These are phyloP conservation scores for Mesoligia furuncula DNA, from an alignment of 2,888 invertebrate genomes.

Conservation along the genomic window DNA sequence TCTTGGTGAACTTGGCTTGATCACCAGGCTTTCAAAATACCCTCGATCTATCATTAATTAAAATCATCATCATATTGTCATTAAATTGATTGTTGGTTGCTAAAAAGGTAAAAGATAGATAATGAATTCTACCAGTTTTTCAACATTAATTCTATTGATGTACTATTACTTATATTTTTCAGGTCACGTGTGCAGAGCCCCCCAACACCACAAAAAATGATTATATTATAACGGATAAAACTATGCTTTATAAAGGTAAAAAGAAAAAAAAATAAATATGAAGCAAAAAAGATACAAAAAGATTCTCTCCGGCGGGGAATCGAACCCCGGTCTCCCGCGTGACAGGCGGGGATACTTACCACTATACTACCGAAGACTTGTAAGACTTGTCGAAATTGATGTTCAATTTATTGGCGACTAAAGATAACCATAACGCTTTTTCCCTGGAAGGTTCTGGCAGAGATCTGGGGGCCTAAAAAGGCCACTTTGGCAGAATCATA, in stretches of 20 bases:
- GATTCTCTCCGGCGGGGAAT: conserved; percentile 88
- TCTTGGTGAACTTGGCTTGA: neutral
- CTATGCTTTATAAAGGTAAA: too few species aligned
- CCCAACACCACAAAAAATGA: neutral
- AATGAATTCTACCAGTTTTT: neutral
- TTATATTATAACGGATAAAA: neutral
- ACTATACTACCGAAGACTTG: conserved; percentile 89
- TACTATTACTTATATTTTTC: neutral
- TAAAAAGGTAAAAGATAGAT: neutral
- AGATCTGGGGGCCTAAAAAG: too few species aligned
- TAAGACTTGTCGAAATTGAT: neutral
- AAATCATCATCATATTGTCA: neutral
- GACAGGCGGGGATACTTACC: conserved; percentile 91
- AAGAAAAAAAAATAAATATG: too few species aligned
- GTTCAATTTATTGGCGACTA: neutral
- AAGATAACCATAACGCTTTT: neutral
- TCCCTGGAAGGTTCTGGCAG: neutral
- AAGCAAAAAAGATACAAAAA: conserved; percentile 59
- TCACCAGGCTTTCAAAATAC: neutral
- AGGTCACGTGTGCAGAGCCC: neutral
- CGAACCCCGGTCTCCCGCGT: conserved; percentile 91
- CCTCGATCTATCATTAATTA: neutral
- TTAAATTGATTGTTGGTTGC: neutral
- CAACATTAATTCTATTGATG: neutral
- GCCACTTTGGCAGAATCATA: too few species aligned